Evolutionary conservation across 2,797 vertebrate genomes (phyloP).

Genomic region (Acanthiza pusilla): DNA sequence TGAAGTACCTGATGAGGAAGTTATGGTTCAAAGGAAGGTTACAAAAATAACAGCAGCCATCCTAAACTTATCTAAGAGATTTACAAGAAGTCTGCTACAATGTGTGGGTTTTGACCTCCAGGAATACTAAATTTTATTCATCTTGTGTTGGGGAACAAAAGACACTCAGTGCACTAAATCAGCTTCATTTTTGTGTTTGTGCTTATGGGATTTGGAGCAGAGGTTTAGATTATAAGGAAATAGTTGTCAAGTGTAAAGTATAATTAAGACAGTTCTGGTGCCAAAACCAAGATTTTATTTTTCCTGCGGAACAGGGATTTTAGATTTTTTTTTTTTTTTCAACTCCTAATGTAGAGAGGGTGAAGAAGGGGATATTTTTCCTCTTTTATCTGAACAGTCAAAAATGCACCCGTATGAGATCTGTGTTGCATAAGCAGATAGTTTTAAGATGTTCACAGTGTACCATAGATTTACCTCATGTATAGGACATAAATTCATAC

Average conservation of each 20-base stretch:
- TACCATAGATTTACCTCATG: not conserved
- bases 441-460: not conserved
- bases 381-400: not conserved
- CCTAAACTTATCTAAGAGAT: conserved; percentile 74
- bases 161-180: conserved; percentile 67
- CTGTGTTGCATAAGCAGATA: not conserved
- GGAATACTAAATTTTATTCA: conserved; percentile 71
- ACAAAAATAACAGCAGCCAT: conserved; percentile 77
- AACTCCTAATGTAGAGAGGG: not conserved
- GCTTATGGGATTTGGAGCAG: conserved; percentile 61
- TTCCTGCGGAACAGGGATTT: conserved; percentile 12
- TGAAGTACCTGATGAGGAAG: conserved; percentile 76
- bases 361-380: not conserved
- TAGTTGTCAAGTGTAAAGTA: conserved; percentile 60
- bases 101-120: conserved; percentile 72
- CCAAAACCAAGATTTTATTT: conserved; percentile 48
- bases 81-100: conserved; percentile 70
- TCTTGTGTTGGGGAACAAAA: conserved; percentile 59
- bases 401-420: not conserved
- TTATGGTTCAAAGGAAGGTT: conserved; percentile 80
- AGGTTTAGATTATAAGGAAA: conserved; percentile 67
- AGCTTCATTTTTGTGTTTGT: conserved; percentile 59
- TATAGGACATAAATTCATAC: not conserved
- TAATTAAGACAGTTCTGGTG: conserved; percentile 59
- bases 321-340: not conserved